A percentile compares a stretch with the other conserved stretches of the same genome.
Evolutionary conservation across 2,113 vertebrate species (phyloP).

Genomic region (Pseudonaja textilis): DNA sequence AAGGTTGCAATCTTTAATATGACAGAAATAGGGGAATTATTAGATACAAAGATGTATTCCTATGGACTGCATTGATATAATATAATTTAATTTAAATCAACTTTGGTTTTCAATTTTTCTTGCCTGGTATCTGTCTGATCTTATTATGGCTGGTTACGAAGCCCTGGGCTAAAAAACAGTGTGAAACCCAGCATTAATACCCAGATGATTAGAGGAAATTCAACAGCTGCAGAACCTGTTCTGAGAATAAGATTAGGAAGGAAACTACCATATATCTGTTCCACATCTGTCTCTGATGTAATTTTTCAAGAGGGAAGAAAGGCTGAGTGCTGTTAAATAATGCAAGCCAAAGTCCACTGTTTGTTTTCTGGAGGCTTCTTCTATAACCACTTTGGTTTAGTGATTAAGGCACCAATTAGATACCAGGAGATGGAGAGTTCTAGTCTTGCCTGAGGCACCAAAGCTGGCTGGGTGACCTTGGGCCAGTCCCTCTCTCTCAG

Average conservation of each 20-base stretch:
- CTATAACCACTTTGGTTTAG: neutral
- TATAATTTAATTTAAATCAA: neutral
- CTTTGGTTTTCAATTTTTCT: neutral
- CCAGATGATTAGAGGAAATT: neutral
- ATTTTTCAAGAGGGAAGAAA: neutral
- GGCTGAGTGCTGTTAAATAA: neutral
- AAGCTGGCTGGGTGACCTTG: neutral
- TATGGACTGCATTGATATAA: neutral
- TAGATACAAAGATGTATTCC: neutral
- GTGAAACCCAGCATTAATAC: neutral
- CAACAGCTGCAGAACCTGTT: neutral
- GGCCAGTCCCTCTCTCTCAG: neutral
- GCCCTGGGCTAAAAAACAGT: neutral
- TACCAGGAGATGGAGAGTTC: neutral
- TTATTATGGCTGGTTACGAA: neutral
- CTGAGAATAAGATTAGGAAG: neutral
- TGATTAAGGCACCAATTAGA: neutral
- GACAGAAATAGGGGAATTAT: neutral
- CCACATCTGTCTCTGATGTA: neutral
- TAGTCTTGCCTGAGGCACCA: neutral
- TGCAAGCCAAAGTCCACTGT: neutral
- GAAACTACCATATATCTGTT: neutral
- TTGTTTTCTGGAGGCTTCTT: neutral
- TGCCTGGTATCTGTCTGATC: neutral
- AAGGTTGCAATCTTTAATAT: neutral